Base-by-base conservation (phyloP, 2,888 invertebrate species). In the Sminthurinus aureus region DNA sequence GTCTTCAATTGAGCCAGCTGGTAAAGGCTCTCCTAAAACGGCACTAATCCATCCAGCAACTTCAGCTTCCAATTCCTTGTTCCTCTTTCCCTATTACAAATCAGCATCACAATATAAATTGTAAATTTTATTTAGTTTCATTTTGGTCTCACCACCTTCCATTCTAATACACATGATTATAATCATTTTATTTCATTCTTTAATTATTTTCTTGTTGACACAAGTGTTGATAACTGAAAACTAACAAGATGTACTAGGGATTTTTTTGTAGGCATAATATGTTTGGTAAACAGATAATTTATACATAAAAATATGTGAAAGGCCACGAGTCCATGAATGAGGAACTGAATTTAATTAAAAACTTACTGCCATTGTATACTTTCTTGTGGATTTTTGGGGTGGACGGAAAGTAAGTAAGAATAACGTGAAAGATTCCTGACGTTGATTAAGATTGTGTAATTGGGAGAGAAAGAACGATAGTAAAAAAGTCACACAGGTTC, bases 51-150 rank as follows among this genome's bases (percentile, higher is more conserved):
- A 99, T 89, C 93, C 93, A 87, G 98, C 92, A 81, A 98, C 95
- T 91, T 98, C 98, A 79, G 93, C 92, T 91, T 97, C 96, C 90
- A 96, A 94, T 91, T 96, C 96, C 94, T 96, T 96, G 91, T 96
- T 96, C 89, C 96, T 94, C 38, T 83, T 83, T 52, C 82, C 82
- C 82, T 82, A 13, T 79, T 20, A 67, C 18, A 67, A 20, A 20
- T 20, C 15, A 67, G 1, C 38, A 38, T 38, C 38, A 38, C 3
- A 38, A 38, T 38, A 6, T 38, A 38, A 38, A 38, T 38, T 38
- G 1, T 38, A 4, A 4, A 1, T 38, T 38, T 38, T 38, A 38
- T 38, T 38, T 38, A 4, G 1, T 38, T 38, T 38, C 6, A 38
- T 38, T 38, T 38, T 38, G 38, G 6, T 38, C 38, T 38, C 38